A percentile compares a stretch with the other conserved stretches of the same genome.
Evolutionary conservation across 2,888 invertebrate genomes (phyloP).

Genomic region (Oithona nana): DNA sequence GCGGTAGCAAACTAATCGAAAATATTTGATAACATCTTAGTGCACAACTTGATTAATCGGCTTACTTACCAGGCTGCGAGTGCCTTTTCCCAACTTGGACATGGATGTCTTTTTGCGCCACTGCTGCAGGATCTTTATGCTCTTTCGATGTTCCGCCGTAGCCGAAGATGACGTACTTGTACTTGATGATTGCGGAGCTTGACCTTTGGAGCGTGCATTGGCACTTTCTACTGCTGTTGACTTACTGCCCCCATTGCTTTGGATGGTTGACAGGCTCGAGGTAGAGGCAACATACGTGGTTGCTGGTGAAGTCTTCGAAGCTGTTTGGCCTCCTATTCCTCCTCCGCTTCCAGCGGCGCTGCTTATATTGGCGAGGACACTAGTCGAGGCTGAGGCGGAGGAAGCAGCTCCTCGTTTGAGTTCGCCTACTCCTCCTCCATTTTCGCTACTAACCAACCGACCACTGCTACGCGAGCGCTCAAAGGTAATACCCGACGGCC

Average conservation of each 20-base stretch:
- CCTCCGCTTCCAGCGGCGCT: background rate
- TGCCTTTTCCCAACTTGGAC: constrained; percentile 11
- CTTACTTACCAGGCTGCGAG: background rate
- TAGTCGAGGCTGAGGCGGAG: background rate
- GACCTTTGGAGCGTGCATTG: background rate
- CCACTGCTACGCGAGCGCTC: background rate
- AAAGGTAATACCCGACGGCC: too few species aligned
- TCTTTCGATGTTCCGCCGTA: constrained; percentile 27
- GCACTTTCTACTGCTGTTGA: background rate
- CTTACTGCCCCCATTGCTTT: background rate
- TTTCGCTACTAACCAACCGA: background rate
- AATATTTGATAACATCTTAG: too few species aligned
- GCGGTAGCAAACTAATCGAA: too few species aligned
- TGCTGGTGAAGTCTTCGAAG: background rate
- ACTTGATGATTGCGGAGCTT: background rate
- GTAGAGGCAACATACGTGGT: background rate
- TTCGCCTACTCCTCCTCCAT: background rate
- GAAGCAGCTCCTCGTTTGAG: background rate
- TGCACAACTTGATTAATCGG: too few species aligned
- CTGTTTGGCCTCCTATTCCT: background rate
- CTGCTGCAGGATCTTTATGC: constrained; percentile 2
- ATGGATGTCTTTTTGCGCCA: constrained; percentile 3
- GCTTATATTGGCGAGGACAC: too few species aligned
- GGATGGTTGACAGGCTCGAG: background rate
- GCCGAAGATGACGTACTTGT: constrained; percentile 19